phyloP scores from a whole-genome alignment of 2,113 vertebrate genomes.

The Pachyramphus minor region DNA sequence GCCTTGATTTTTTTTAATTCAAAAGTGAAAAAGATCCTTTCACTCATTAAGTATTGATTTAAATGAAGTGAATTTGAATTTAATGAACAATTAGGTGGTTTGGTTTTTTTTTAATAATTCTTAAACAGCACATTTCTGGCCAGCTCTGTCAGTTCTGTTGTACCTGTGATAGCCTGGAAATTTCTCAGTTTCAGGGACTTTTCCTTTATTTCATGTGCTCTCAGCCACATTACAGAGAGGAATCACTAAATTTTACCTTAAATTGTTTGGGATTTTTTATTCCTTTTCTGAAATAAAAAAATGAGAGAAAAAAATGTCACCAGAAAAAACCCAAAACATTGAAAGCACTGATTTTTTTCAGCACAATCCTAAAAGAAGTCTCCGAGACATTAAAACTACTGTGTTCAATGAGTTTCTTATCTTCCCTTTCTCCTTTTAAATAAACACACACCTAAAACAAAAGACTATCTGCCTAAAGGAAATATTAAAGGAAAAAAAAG shows the following conservation, averaged over 20 bases:
- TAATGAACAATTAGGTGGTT: neutral
- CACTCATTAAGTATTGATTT: neutral
- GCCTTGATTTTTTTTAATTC: neutral
- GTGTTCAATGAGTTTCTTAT: neutral
- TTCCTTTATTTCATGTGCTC: neutral
- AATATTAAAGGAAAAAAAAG: neutral
- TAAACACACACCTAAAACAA: neutral
- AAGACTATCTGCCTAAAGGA: neutral
- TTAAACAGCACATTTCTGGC: neutral
- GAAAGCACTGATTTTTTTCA: neutral
- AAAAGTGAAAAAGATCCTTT: neutral
- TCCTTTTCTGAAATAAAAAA: neutral
- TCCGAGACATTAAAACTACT: neutral
- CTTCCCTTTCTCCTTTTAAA: neutral
- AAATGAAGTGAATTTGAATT: neutral
- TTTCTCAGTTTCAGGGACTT: neutral
- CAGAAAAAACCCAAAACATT: neutral
- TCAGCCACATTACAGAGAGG: neutral
- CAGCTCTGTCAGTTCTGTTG: neutral
- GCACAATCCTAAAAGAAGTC: neutral
- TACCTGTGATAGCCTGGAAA: neutral
- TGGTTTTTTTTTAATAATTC: neutral
- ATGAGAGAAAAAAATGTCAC: neutral
- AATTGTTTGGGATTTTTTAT: neutral
- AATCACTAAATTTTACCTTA: neutral